Conservation (phyloP, 2,113 vertebrate genomes). For the Suncus etruscus region DNA sequence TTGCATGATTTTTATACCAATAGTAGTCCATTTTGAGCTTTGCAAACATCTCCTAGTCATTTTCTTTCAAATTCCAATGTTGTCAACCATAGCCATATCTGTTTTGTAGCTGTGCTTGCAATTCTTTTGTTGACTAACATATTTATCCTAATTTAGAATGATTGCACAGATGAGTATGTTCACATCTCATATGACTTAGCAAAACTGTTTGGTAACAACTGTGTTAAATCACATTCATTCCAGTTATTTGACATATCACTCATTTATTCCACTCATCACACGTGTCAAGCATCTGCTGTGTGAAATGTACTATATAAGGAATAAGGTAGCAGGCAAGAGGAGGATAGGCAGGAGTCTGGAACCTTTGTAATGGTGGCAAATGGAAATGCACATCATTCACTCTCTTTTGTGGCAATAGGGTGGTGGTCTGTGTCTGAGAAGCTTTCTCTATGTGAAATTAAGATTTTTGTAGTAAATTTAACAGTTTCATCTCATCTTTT, state of each 20-base stretch:
- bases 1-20: not conserved
- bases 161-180: not conserved
- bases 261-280: not conserved
- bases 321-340: not conserved
- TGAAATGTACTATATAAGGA: not conserved
- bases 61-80: not conserved
- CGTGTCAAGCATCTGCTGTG: not conserved
- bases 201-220: not conserved
- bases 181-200: not conserved
- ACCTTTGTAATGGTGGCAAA: rapidly evolving
- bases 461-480: not conserved
- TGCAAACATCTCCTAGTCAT: not conserved
- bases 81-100: not conserved
- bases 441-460: too few species aligned
- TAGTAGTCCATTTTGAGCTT: not conserved
- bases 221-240: not conserved
- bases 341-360: not conserved
- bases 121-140: not conserved
- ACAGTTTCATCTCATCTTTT: not conserved
- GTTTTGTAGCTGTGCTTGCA: not conserved
- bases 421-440: not conserved
- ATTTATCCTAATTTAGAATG: slow-evolving; percentile 4
- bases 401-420: not conserved
- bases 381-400: not conserved
- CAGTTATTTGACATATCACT: not conserved